Base-by-base conservation (phyloP, 2,888 invertebrate species). In the Serripes groenlandicus region DNA sequence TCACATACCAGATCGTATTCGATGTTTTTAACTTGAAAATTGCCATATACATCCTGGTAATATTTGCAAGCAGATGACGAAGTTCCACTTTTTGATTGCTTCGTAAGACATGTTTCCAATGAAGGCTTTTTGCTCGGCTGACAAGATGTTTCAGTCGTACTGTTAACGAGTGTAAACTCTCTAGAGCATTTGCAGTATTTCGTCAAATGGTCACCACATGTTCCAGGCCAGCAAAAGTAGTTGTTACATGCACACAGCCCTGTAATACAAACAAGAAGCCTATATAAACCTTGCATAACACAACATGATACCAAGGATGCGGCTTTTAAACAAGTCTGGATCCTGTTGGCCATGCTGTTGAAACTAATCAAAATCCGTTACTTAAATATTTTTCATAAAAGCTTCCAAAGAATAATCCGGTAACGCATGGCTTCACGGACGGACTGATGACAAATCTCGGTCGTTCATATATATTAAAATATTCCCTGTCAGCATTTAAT, bases 181-280 rank as follows among this genome's bases (percentile, higher is more conserved):
- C 11, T 4, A 11, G 1, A 11, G 28, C 70, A 70, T 5, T 52
- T 11, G 32, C 70, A 70, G 21, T 52, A 5, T 30, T 70, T 30
- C 15, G 42, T 52, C 15, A 54, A 1, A n/a, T 52, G 11, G 42
- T 23, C n/a, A 5, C 42, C 52, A 54, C 70, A 70, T 18, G 23
- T 30, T 28, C 70, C 70, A 30, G 70, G 70, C 70, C 70, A 70
- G 30, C 70, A 70, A 52, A 52, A 30, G 34, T 70, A 30, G 30
- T 70, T 70, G 54, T 70, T 52, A 52, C 70, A 70, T 18, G 70
- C 70, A 52, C 70, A 70, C 52, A 70, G n/a, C 30, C 70, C 70
- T 68, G 64, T 28, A 23, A 52, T 7, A n/a, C 3, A n/a, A n/a
- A n/a, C n/a, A n/a, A n/a, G n/a, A n/a, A n/a, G n/a, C n/a, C n/a